Evolutionary conservation across 2,113 vertebrate genomes (phyloP).

Genomic region (Dryoscopus gambensis): DNA sequence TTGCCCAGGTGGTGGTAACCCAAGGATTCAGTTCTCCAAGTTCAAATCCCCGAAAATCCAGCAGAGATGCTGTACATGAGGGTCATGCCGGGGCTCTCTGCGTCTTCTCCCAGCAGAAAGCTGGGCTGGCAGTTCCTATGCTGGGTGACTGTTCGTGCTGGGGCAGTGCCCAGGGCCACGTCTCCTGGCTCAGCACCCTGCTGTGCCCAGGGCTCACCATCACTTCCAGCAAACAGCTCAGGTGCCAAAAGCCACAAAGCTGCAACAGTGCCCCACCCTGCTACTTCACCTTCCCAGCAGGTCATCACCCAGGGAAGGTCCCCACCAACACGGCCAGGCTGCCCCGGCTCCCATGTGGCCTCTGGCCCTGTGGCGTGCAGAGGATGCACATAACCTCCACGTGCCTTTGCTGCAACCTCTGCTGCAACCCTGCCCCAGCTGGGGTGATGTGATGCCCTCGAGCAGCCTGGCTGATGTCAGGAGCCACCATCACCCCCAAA

Average conservation of each 20-base stretch:
- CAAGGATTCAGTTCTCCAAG: background rate
- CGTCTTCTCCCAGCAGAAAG: background rate
- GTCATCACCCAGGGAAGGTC: background rate
- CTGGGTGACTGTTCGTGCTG: background rate
- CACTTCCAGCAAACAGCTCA: background rate
- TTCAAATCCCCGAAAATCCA: background rate
- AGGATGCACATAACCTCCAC: background rate
- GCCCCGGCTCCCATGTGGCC: background rate
- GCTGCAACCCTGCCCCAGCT: background rate
- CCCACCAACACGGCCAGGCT: background rate
- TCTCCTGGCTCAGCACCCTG: background rate
- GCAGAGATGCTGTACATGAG: background rate
- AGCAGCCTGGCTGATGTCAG: background rate
- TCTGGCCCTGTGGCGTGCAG: background rate
- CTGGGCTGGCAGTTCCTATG: background rate
- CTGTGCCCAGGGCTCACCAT: background rate
- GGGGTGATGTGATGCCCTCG: rapidly evolving
- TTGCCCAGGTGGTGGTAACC: background rate
- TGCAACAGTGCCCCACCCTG: background rate
- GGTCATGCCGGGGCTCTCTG: background rate
- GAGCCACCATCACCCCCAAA: background rate
- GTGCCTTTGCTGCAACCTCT: background rate
- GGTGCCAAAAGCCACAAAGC: background rate
- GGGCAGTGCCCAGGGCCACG: background rate
- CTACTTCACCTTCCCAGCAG: background rate